Conservation (phyloP, 2,113 vertebrate species). For the Prinia subflava region DNA sequence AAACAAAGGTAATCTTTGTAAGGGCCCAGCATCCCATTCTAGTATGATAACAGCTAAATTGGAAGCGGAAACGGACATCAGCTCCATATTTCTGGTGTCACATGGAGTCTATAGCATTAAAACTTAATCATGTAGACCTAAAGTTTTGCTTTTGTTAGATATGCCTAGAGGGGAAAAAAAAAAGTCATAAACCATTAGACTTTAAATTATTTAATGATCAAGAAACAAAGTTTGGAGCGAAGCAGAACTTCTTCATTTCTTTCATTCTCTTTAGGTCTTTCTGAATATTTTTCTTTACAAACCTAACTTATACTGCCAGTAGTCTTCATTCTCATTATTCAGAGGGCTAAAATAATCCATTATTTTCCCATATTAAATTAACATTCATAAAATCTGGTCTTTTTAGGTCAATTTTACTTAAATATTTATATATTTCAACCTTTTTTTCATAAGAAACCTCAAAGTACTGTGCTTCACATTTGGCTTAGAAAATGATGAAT, state of each 20-base stretch:
- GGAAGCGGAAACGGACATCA: not conserved
- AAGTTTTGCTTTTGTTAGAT: not conserved
- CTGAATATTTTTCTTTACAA: not conserved
- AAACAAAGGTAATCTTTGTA: not conserved
- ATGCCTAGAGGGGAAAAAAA: rapidly evolving
- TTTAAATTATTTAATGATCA: not conserved
- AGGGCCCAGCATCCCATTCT: not conserved
- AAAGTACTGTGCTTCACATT: not conserved
- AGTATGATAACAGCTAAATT: not conserved
- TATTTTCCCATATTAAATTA: not conserved
- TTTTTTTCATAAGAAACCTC: not conserved
- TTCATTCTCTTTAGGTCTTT: not conserved
- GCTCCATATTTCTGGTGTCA: not conserved
- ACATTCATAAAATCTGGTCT: not conserved
- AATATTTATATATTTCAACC: not conserved
- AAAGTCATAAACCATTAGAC: not conserved
- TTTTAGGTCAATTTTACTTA: not conserved
- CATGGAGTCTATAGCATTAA: not conserved
- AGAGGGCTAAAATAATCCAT: not conserved
- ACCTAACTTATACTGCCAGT: not conserved
- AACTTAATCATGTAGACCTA: not conserved
- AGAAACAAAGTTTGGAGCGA: not conserved
- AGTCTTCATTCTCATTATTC: not conserved
- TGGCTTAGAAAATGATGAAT: not conserved
- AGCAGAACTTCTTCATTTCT: not conserved